Evolutionary conservation across 2,797 vertebrate genomes (phyloP), one percentile per base, ranked within the genome.

Genomic region (Psittacula echo): DNA sequence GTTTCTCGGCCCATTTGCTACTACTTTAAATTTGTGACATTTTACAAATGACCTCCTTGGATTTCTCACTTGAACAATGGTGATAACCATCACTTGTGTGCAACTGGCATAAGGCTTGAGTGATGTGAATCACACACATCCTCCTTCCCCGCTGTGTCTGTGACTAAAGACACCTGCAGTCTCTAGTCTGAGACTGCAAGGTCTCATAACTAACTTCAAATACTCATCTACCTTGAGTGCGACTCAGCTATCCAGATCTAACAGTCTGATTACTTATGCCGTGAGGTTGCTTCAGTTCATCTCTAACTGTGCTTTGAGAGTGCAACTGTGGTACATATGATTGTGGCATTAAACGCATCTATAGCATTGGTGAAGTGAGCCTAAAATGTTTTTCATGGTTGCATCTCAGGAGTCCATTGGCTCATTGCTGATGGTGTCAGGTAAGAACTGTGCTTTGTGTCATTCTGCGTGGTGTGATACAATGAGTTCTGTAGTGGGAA

Each of bases 391-490:
- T 91, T 95, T 47, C 44, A 32, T 65, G 18, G 29, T 24, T 82
- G 29, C 0, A 0, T 67, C 29, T 60, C 10, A 4, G 45, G 16
- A 65, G 2, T 24, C 10, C 23, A 12, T 5, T 32, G 26, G 27
- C 58, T 72, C 18, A 32, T 60, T 2, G 2, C 11, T 61, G 51
- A 51, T 5, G 2, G 4, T 71, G 22, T 26, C 45, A 21, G 22
- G 7, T 76, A 17, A 93, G 64, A 82, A 66, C 62, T 24, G 29
- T 45, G 5, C 16, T 66, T 75, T 4, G 0, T 41, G 26, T 51
- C 29, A 29, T 44, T 32, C 37, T 48, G 32, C 37, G 21, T 34
- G 41, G 26, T 1, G 0, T 32, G 37, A 77, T 48, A 54, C 0
- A 0, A 56, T 5, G 37, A 42, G 82, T 53, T 47, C 41, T 82